Conservation (phyloP, 2,797 vertebrate genomes). For the Astyanax mexicanus region DNA sequence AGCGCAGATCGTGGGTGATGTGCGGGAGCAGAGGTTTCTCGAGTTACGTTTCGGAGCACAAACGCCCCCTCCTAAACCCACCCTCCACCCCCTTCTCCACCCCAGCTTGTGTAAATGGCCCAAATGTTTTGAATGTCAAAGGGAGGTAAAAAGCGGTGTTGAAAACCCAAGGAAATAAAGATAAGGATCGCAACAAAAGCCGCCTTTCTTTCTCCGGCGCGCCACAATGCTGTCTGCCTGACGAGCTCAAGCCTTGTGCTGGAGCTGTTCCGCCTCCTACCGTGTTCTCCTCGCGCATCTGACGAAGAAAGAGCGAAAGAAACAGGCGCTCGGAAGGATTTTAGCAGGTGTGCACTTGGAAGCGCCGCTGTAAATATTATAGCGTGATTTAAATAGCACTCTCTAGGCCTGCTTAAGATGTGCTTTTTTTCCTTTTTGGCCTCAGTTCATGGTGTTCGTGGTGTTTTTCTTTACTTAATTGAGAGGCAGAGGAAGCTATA, state of each 20-base stretch:
- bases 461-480: conserved; percentile 10
- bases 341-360: conserved; percentile 60
- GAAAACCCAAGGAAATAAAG: conserved; percentile 79
- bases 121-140: conserved; percentile 82
- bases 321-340: conserved; percentile 50
- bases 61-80: neutral
- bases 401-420: neutral
- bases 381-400: conserved; percentile 12
- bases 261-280: conserved; percentile 27
- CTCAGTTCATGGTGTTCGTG: conserved; percentile 26
- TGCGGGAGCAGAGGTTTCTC: conserved; percentile 76
- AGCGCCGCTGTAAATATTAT: conserved; percentile 19
- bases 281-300: conserved; percentile 45
- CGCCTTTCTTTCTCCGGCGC: conserved; percentile 21
- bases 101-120: conserved; percentile 49
- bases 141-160: conserved; percentile 74
- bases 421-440: conserved; percentile 1
- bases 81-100: neutral
- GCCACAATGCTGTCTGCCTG: conserved; percentile 23
- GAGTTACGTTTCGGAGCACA: conserved; percentile 70
- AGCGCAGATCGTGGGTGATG: conserved; percentile 69
- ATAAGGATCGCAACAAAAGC: conserved; percentile 75
- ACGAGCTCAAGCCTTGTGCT: neutral
- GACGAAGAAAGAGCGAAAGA: conserved; percentile 13
- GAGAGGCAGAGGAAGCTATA: conserved; percentile 5